Evolutionary conservation across 2,113 vertebrate species (phyloP), one percentile per base, ranked within the genome.

Genomic region (Trinectes maculatus): DNA sequence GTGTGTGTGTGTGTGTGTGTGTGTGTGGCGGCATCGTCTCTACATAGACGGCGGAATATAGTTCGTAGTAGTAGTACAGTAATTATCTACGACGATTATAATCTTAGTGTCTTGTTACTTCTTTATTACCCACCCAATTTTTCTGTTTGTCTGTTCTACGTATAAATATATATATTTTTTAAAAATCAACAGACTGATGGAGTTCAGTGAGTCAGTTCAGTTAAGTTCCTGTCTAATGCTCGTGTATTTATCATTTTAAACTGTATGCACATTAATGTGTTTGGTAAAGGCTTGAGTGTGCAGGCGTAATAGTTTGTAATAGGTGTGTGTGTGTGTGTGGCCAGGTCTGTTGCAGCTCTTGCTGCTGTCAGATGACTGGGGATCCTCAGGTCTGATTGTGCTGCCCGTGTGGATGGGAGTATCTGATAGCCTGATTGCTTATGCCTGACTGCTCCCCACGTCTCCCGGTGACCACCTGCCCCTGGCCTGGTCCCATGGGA

Each of bases 381-480:
- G 74, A 84, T 84, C 80, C 72, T 69, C 46, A 10, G 71, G 63
- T 79, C 68, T 84, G 81, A 89, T 89, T 91, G 78, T 72, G 65
- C 70, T 76, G 53, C 67, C 79, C 59, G 70, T 87, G 80, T 85
- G 80, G 80, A 85, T 52, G 59, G 63, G 71, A 83, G 80, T 86
- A 92, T 91, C 88, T 87, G 80, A 89, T 92, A 75, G 66, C 88
- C 79, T 86, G 84, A 76, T 84, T 79, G 75, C 86, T 73, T 84
- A 88, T 90, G 90, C 89, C 74, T 89, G 76, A 79, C 77, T 87
- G 85, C 79, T 74, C 77, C 46, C 49, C 70, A 6, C 76, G 79
- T 87, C 72, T 86, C 80, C 87, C 82, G 84, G 74, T 82, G 79
- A 77, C 91, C 91, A 92, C 86, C 91, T 92, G 91, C 89, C 83